Evolutionary conservation across 1,140 invertebrate species (phyloP), one percentile per base, ranked within the genome.

Genomic region (Drosophila bipectinata): DNA sequence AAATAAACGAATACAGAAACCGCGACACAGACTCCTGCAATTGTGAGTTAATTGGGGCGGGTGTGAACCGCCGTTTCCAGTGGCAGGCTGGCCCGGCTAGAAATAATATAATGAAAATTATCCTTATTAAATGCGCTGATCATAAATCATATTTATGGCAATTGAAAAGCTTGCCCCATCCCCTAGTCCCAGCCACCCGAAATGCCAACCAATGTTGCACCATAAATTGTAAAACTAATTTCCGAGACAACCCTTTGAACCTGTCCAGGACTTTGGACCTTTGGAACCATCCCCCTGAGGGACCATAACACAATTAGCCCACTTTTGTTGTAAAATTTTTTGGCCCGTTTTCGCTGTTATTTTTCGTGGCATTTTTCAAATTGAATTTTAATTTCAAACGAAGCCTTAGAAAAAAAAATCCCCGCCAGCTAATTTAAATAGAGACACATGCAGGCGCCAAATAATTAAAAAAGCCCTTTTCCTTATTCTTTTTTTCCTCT

Each of bases 141-240:
- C 75, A 90, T 89, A 89, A 89, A 89, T 89, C 85, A 90, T 90
- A 57, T 89, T 89, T 89, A 88, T 88, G 84, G 79, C 79, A 82
- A 88, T 83, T 88, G 84, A 88, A 88, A 88, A 69, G 83, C 79
- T 72, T 64, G 72, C 47, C 76, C 24, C 9, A n/a, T 21, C 5
- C 26, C 12, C 2, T 41, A 4, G 18, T 48, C 60, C 32, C 39
- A 18, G 0, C 15, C 61, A 21, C n/a, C 39, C 18, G 18, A 44
- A 15, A 15, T 6, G 39, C 14, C 6, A 2, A 6, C 3, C 21
- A 15, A 60, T 32, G 54, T 45, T 3, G 41, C 32, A 69, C 44
- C 67, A 85, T 88, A 85, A 88, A 85, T 85, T 85, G 49, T 78
- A 72, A 77, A 85, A 82, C 82, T 85, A 88, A 85, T 88, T 85